A percentile compares a stretch with the other conserved stretches of the same genome.
Conservation (phyloP, 1,140 invertebrate species). For the Lasioglossum baleicum region DNA sequence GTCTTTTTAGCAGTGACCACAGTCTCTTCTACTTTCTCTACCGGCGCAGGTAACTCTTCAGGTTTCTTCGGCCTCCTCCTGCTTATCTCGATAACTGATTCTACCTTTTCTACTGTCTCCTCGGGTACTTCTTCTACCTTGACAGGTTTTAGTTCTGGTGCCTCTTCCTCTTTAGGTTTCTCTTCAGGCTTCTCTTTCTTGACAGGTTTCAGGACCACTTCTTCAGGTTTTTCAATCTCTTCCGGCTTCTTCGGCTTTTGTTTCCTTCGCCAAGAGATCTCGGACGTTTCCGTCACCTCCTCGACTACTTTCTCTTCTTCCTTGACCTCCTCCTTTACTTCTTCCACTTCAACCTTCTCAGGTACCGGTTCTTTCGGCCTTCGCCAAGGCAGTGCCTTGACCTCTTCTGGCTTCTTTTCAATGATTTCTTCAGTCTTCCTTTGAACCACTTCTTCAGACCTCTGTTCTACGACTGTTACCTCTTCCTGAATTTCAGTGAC, state of each 20-base stretch:
- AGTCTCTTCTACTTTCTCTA: slow-evolving; percentile 8
- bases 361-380: slow-evolving; percentile 40
- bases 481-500: slow-evolving; percentile 47
- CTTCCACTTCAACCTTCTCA: slow-evolving; percentile 2
- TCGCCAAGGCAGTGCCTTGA: slow-evolving; percentile 56
- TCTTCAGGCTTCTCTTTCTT: slow-evolving; percentile 63
- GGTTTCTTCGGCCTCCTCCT: slow-evolving; percentile 51
- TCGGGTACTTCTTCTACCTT: background rate
- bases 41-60: slow-evolving; percentile 73
- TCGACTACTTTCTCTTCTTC: slow-evolving; percentile 38
- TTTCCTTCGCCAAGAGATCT: slow-evolving; percentile 49
- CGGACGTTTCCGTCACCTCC: slow-evolving; percentile 23
- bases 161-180: slow-evolving; percentile 64
- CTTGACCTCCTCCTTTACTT: background rate
- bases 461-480: slow-evolving; percentile 13
- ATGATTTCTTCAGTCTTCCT: slow-evolving; percentile 63
- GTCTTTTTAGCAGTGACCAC: slow-evolving; percentile 11
- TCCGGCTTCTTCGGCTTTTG: slow-evolving; percentile 15
- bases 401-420: slow-evolving; percentile 51
- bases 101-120: slow-evolving; percentile 61
- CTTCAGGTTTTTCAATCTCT: slow-evolving; percentile 4
- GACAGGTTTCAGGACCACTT: slow-evolving; percentile 27
- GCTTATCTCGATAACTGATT: slow-evolving; percentile 60
- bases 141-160: slow-evolving; percentile 61
- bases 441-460: slow-evolving; percentile 49